Evolutionary conservation across 2,113 vertebrate genomes (phyloP).

Genomic region (Hoplias malabaricus): DNA sequence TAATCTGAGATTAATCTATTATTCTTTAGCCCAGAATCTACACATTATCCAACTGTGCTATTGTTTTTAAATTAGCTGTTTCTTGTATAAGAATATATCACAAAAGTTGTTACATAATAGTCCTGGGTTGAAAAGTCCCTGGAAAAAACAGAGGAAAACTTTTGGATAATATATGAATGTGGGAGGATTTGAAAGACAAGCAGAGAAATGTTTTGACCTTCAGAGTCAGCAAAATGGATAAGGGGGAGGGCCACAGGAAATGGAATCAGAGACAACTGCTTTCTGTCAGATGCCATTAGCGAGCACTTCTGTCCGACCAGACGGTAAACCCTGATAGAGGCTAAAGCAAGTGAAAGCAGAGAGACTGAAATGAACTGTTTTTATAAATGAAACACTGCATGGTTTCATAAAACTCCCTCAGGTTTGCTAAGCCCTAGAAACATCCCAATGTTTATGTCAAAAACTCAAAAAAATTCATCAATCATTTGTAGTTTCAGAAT

Average conservation of each 20-base stretch:
- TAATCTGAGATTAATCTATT: too few relatives aligned
- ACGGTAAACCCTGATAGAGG: background rate
- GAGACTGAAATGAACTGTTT: background rate
- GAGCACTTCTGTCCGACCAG: background rate
- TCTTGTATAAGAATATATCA: too few relatives aligned
- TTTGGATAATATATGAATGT: background rate
- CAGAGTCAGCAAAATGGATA: background rate
- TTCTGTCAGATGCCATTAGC: background rate
- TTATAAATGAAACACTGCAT: background rate
- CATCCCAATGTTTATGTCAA: too few relatives aligned
- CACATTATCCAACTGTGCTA: too few relatives aligned
- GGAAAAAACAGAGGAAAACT: background rate
- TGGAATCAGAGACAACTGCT: background rate
- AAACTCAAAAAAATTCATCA: too few relatives aligned
- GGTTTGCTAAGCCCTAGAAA: background rate
- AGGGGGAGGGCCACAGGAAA: background rate
- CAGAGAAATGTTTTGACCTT: background rate
- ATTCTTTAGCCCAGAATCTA: too few relatives aligned
- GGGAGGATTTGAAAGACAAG: background rate
- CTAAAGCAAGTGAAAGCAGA: background rate
- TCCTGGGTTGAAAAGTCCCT: background rate
- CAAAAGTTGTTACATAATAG: background rate
- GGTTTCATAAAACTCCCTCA: background rate
- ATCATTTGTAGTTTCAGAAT: too few relatives aligned
- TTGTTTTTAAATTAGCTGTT: too few relatives aligned